phyloP scores from a whole-genome alignment of 2,888 invertebrate species.

The Chrysolina americana region DNA sequence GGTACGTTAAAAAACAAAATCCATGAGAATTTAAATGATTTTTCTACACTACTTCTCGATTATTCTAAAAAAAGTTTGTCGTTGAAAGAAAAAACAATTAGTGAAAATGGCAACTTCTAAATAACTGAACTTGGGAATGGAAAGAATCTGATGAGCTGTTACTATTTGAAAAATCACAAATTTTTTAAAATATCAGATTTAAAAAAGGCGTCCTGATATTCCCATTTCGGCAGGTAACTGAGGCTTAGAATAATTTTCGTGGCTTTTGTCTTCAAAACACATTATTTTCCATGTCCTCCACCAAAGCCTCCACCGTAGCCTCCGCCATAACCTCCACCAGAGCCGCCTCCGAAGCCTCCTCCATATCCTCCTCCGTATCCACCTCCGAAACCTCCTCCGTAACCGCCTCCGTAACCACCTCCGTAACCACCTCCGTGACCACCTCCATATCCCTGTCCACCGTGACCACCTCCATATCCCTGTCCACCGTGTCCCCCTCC shows the following conservation, averaged over 20 bases:
- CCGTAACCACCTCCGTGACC: slow-evolving; percentile 21
- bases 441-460: slow-evolving; percentile 26
- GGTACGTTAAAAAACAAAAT: too few relatives aligned
- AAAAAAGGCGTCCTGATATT: neutral
- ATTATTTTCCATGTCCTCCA: neutral
- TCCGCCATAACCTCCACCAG: slow-evolving; percentile 12
- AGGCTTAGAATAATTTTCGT: too few relatives aligned
- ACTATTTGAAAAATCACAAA: neutral
- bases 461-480: slow-evolving; percentile 27
- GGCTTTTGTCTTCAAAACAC: neutral
- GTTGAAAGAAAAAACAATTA: too few relatives aligned
- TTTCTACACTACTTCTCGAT: too few relatives aligned
- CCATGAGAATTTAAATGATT: too few relatives aligned
- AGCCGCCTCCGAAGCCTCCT: slow-evolving; percentile 13
- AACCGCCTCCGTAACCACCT: slow-evolving; percentile 21
- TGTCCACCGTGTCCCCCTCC: slow-evolving; percentile 11
- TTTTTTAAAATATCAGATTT: neutral
- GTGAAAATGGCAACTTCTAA: too few relatives aligned
- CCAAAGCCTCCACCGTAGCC: slow-evolving; percentile 20
- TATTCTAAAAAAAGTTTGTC: too few relatives aligned
- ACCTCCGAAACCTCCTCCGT: slow-evolving; percentile 14
- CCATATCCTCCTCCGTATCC: slow-evolving; percentile 15
- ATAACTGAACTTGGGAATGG: too few relatives aligned
- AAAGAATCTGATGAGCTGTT: too few relatives aligned
- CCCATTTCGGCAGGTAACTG: too few relatives aligned